These are phyloP conservation scores for Aelia acuminata DNA, from an alignment of 2,888 invertebrate species.

Conservation along the genomic window DNA sequence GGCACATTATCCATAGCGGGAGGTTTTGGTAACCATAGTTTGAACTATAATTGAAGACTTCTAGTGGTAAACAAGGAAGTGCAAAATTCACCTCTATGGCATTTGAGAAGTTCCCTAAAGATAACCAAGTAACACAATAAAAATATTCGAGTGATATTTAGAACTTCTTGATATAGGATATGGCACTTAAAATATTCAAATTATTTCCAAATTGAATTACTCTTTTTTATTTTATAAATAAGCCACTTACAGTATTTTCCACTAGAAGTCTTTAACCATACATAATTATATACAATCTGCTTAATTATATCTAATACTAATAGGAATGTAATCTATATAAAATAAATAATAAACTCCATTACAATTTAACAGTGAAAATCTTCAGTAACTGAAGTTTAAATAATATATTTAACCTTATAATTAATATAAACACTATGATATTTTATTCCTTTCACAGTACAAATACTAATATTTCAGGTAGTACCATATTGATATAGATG, in stretches of 20 bases:
- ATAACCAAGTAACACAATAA: neutral
- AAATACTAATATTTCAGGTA: conserved; percentile 2
- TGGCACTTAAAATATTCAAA: neutral
- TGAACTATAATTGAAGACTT: conserved; percentile 43
- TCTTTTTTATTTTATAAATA: neutral
- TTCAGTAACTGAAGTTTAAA: neutral
- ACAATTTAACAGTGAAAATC: conserved; percentile 28
- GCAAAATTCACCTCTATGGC: neutral
- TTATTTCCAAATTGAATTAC: neutral
- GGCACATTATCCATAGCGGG: conserved; percentile 58
- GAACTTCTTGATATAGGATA: neutral
- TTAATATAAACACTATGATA: conserved; percentile 4
- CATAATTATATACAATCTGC: conserved; percentile 31
- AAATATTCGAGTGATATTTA: neutral
- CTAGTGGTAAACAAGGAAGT: neutral
- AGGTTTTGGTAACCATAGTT: conserved; percentile 53
- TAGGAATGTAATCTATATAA: conserved; percentile 48
- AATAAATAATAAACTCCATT: conserved; percentile 44
- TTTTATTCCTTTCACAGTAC: neutral
- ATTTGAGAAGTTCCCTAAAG: neutral
- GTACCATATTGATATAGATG: conserved; percentile 18
- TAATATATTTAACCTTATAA: conserved; percentile 40
- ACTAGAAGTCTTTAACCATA: conserved; percentile 11
- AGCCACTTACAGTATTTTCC: neutral
- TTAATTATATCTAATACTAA: conserved; percentile 45